Conservation (phyloP, 2,888 invertebrate species). For the Sycophila texana region DNA sequence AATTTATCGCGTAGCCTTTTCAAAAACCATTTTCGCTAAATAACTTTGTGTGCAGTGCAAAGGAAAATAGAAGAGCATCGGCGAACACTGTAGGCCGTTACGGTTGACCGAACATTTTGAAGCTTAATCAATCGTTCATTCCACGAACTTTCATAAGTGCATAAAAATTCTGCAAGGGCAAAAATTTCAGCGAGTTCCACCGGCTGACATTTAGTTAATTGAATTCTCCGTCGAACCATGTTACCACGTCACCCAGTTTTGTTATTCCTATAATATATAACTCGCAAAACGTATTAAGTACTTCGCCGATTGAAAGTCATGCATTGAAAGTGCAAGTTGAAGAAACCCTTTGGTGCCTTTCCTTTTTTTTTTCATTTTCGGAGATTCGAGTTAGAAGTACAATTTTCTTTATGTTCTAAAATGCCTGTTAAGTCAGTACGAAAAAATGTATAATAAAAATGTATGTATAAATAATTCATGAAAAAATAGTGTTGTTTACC, state of each 20-base stretch:
- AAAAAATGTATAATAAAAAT: too few relatives aligned
- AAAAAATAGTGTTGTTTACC: neutral
- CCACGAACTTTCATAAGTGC: neutral
- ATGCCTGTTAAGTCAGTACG: too few relatives aligned
- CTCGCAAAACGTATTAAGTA: conserved; percentile 1
- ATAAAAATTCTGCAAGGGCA: neutral
- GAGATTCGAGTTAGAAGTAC: neutral
- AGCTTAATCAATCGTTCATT: neutral
- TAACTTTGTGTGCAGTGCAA: too few relatives aligned
- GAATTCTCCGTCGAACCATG: neutral
- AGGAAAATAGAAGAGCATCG: too few relatives aligned
- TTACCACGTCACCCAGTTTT: neutral
- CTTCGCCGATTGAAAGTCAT: neutral
- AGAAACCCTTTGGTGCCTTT: neutral
- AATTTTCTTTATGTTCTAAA: neutral
- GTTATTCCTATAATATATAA: neutral
- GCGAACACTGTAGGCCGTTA: too few relatives aligned
- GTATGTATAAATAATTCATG: too few relatives aligned
- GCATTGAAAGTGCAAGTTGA: neutral
- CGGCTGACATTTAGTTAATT: neutral
- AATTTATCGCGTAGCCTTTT: too few relatives aligned
- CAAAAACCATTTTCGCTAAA: too few relatives aligned
- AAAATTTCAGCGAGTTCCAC: neutral
- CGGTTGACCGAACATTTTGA: neutral
- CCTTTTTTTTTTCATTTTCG: neutral